Conservation (phyloP, 2,113 vertebrate genomes). For the Barbus barbus region DNA sequence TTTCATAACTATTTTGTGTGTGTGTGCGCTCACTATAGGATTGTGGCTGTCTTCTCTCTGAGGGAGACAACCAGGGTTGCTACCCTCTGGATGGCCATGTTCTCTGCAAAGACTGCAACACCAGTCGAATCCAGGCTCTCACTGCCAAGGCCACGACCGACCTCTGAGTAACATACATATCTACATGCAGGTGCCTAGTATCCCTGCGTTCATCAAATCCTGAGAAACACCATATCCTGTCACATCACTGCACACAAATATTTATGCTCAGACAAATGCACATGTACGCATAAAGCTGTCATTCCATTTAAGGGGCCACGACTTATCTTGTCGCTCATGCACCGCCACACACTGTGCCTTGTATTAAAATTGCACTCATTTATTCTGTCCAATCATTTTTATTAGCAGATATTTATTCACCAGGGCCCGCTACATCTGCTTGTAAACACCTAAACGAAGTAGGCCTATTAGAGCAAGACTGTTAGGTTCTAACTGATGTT, state of each 20-base stretch:
- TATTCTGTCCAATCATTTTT: background rate
- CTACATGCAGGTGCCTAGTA: slow-evolving; percentile 57
- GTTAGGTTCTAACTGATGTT: slow-evolving; percentile 7
- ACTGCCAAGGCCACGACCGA: slow-evolving; percentile 98
- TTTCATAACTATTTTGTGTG: background rate
- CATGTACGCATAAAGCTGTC: slow-evolving; percentile 38
- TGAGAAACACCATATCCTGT: slow-evolving; percentile 27
- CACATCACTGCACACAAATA: slow-evolving; percentile 49
- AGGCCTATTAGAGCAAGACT: background rate
- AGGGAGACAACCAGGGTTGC: slow-evolving; percentile 97
- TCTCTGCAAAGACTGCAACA: slow-evolving; percentile 98
- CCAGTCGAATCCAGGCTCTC: slow-evolving; percentile 89
- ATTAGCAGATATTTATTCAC: slow-evolving; percentile 12
- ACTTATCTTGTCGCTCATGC: too few relatives aligned
- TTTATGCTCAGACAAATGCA: slow-evolving; percentile 36
- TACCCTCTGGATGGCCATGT: slow-evolving; percentile 97
- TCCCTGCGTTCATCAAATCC: slow-evolving; percentile 18
- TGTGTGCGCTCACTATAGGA: slow-evolving; percentile 73
- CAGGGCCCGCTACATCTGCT: background rate
- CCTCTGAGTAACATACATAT: slow-evolving; percentile 78
- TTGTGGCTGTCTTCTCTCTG: slow-evolving; percentile 91
- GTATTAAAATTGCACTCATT: slow-evolving; percentile 1
- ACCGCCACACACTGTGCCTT: slow-evolving; percentile 17
- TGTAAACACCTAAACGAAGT: background rate
- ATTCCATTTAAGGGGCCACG: slow-evolving; percentile 8